Percentiles rank a stretch among this genome's conserved stretches.
Evolutionary conservation across 2,888 invertebrate genomes (phyloP).

Genomic region (Empis stercorea): DNA sequence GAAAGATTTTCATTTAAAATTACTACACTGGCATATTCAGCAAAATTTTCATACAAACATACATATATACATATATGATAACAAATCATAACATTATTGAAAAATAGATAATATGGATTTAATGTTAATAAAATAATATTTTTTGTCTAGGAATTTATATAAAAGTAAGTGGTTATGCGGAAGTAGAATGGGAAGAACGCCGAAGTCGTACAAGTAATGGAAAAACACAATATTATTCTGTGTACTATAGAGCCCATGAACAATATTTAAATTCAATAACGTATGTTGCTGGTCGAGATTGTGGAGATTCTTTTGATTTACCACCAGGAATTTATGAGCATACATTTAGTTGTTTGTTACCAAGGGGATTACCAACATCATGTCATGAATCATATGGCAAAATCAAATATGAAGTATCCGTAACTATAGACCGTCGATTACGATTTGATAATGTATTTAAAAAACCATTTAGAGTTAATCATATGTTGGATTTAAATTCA

Average conservation of each 20-base stretch:
- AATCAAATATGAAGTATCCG: conserved; percentile 63
- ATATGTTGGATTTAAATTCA: conserved; percentile 64
- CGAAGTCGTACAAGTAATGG: conserved; percentile 20
- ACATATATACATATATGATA: too few relatives aligned
- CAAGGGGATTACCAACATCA: conserved; percentile 53
- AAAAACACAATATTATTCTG: conserved; percentile 22
- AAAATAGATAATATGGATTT: not conserved
- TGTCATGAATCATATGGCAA: conserved; percentile 61
- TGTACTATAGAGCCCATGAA: conserved; percentile 24
- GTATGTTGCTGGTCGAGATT: conserved; percentile 15
- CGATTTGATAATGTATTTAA: conserved; percentile 46
- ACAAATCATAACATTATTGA: too few relatives aligned
- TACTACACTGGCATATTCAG: too few relatives aligned
- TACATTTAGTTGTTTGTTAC: conserved; percentile 13
- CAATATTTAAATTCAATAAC: conserved; percentile 27
- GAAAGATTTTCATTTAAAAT: too few relatives aligned
- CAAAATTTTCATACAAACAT: too few relatives aligned
- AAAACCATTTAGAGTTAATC: conserved; percentile 45
- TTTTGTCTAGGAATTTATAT: conserved; percentile 23
- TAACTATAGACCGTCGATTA: conserved; percentile 68
- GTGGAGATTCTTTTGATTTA: conserved; percentile 48
- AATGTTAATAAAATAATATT: too few relatives aligned
- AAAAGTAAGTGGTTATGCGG: conserved; percentile 28
- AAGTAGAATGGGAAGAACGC: conserved; percentile 26
- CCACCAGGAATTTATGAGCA: conserved; percentile 44